A percentile compares a stretch with the other conserved stretches of the same genome.
phyloP scores from a whole-genome alignment of 2,888 invertebrate species.

The Luperina testacea region DNA sequence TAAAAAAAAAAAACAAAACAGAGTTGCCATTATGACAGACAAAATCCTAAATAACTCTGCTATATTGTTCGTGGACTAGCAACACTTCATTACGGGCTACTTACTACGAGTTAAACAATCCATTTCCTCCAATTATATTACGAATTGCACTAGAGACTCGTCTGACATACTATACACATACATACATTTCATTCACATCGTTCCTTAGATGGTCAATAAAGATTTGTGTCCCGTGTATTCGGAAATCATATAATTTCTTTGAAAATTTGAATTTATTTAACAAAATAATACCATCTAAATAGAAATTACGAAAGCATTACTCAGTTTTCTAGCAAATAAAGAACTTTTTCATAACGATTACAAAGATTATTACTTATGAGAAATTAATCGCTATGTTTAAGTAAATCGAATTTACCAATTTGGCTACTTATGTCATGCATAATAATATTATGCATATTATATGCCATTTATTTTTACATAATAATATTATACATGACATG shows the following conservation, averaged over 20 bases:
- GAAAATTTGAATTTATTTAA: not conserved
- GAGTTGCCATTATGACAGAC: conserved; percentile 27
- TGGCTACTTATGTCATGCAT: not conserved
- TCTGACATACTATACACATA: conserved; percentile 14
- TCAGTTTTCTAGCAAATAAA: not conserved
- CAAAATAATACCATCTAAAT: not conserved
- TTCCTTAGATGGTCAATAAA: not conserved
- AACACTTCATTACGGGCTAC: conserved; percentile 42
- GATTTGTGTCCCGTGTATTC: not conserved
- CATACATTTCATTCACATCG: conserved; percentile 47
- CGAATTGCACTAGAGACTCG: conserved; percentile 33
- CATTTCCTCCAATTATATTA: conserved; percentile 57
- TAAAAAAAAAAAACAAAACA: not conserved
- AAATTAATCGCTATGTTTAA: not conserved
- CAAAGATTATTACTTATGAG: not conserved
- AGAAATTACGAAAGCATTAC: not conserved
- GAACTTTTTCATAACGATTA: not conserved
- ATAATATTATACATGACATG: too few relatives aligned
- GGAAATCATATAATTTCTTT: not conserved
- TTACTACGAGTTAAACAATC: conserved; percentile 53
- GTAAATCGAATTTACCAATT: not conserved
- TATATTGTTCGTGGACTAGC: conserved; percentile 21
- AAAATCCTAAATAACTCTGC: conserved; percentile 16
- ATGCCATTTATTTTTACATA: too few relatives aligned
- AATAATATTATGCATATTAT: not conserved